Evolutionary conservation across 2,797 vertebrate genomes (phyloP), one percentile per base, ranked within the genome.

Genomic region (Phoxinus dragarum): DNA sequence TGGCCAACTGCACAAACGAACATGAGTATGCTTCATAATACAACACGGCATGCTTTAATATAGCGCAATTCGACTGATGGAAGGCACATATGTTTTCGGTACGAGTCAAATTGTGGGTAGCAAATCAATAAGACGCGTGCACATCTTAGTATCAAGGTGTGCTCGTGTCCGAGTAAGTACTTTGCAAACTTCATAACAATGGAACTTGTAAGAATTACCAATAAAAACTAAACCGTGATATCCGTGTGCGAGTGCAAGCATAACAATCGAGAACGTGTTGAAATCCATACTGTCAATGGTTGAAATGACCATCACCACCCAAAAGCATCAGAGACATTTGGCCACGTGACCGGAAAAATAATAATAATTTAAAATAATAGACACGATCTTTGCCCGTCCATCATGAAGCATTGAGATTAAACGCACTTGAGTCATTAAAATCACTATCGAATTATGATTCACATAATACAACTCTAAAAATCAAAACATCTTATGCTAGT

Each of bases 341-440:
- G 84, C 85, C 88, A 89, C 88, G 87, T 88, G 87, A 89, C 88
- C 87, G 88, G 88, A 89, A 89, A 82, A 84, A 49, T 10, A 85
- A 64, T 73, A 85, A 86, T 82, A 9, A 72, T 88, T 88, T 86
- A 83, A 86, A 88, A 84, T 49, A 82, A 82, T 77, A 86, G 78
- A 54, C 73, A 12, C 76, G 14, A 59, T 78, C 17, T 21, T 49
- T 68, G 12, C 71, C 34, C 54, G n/a, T 52, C 23, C 36, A 36
- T 47, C 9, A 6, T 17, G 5, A 75, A 54, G 16, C 64, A 27
- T 40, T 81, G 5, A 73, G n/a, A 42, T 68, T 40, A 42, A 84
- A 86, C 72, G 14, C 21, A 2, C n/a, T 9, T 5, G 5, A 42
- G 81, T 67, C 11, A 49, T 79, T 78, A 0, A 74, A 54, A 54